Conservation (phyloP, 2,797 vertebrate species). For the Lacerta viridis region DNA sequence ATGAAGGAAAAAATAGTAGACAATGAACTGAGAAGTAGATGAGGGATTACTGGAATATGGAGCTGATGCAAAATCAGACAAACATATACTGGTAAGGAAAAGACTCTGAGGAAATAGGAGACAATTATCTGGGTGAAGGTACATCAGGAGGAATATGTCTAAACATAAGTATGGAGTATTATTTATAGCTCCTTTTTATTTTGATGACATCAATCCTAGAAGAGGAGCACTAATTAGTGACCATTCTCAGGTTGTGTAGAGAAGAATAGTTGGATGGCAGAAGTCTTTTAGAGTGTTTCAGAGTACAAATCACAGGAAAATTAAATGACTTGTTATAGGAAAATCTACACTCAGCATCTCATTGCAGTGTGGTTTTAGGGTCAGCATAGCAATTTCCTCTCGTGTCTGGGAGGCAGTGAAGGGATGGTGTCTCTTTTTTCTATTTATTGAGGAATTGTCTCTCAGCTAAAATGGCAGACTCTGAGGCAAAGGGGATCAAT, state of each 20-base stretch:
- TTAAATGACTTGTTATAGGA: not conserved
- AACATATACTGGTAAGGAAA: not conserved
- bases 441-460: conserved; percentile 22
- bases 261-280: not conserved
- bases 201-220: not conserved
- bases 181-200: not conserved
- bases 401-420: not conserved
- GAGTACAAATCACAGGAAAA: not conserved
- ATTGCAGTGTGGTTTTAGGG: conserved; percentile 25
- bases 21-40: not conserved
- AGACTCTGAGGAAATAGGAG: not conserved
- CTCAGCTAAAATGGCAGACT: conserved; percentile 9
- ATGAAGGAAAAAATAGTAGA: not conserved
- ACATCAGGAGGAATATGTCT: not conserved
- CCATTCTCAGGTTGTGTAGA: not conserved
- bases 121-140: not conserved
- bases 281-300: not conserved
- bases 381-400: conserved; percentile 10
- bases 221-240: not conserved
- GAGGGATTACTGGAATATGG: not conserved
- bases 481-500: conserved; percentile 9
- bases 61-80: not conserved
- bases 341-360: conserved; percentile 21
- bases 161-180: not conserved
- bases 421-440: conserved; percentile 20